phyloP scores from a whole-genome alignment of 2,888 invertebrate genomes.

The Anodontia alba region DNA sequence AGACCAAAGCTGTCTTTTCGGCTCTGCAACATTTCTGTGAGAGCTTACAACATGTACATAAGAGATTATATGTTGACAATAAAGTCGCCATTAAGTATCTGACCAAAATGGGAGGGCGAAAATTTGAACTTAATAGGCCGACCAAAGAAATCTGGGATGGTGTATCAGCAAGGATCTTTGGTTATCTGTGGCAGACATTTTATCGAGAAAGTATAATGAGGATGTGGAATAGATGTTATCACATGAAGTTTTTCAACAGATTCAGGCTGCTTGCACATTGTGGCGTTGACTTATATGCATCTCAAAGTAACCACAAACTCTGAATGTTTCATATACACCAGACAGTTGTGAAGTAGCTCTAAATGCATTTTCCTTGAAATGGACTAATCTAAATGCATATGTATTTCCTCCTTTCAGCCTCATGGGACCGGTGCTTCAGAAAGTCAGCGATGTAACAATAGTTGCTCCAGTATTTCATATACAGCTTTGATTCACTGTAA shows the following conservation, averaged over 20 bases:
- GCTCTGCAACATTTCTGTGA: conserved; percentile 32
- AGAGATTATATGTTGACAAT: conserved; percentile 40
- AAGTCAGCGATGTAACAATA: neutral
- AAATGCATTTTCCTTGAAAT: neutral
- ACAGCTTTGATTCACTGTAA: neutral
- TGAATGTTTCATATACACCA: neutral
- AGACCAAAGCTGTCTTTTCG: conserved; percentile 37
- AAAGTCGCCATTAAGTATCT: conserved; percentile 39
- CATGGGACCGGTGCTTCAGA: neutral
- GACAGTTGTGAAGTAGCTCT: neutral
- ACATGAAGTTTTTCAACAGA: neutral
- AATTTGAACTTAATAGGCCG: neutral
- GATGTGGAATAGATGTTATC: neutral
- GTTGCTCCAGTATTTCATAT: neutral
- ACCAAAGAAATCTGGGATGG: conserved; percentile 28
- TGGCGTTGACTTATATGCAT: neutral
- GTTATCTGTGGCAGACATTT: neutral
- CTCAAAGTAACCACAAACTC: neutral
- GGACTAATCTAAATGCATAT: neutral
- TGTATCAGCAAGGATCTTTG: conserved; percentile 17
- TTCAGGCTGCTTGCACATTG: neutral
- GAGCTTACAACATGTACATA: conserved; percentile 24
- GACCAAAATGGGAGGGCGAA: conserved; percentile 33
- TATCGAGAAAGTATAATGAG: neutral
- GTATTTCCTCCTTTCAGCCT: neutral